phyloP scores from a whole-genome alignment of 2,888 invertebrate species.

The Troides helena region DNA sequence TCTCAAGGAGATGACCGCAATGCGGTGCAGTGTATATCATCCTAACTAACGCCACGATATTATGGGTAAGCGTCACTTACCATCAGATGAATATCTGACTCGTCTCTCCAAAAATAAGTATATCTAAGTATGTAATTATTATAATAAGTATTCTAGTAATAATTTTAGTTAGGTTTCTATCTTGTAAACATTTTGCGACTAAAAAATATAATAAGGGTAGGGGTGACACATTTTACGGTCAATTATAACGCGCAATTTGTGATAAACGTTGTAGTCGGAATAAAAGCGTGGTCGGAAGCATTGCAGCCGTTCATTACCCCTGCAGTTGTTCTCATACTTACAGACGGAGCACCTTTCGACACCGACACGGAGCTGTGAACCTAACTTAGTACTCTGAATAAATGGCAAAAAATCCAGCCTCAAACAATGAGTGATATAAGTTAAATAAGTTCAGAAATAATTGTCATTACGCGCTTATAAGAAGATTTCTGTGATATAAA shows the following conservation, averaged over 20 bases:
- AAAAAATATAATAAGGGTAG: conserved; percentile 29
- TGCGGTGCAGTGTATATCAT: too few species aligned
- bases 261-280: conserved; percentile 44
- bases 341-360: conserved; percentile 12
- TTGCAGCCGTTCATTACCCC: conserved; percentile 28
- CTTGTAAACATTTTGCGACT: not conserved
- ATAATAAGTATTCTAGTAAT: not conserved
- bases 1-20: too few species aligned
- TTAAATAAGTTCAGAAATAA: too few species aligned
- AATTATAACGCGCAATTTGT: conserved; percentile 58
- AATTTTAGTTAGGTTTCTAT: not conserved
- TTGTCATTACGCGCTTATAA: too few species aligned
- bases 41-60: too few species aligned
- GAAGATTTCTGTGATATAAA: too few species aligned
- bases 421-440: not conserved
- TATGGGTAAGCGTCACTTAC: too few species aligned
- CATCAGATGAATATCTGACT: too few species aligned
- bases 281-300: conserved; percentile 33
- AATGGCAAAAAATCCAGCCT: not conserved
- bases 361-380: not conserved
- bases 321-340: conserved; percentile 22
- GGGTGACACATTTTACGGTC: conserved; percentile 42
- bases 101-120: too few species aligned
- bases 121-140: too few species aligned
- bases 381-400: not conserved